Percentiles rank a stretch among this genome's conserved stretches.
These are phyloP conservation scores for Patella pellucida DNA, from an alignment of 2,888 invertebrate species.

Conservation along the genomic window DNA sequence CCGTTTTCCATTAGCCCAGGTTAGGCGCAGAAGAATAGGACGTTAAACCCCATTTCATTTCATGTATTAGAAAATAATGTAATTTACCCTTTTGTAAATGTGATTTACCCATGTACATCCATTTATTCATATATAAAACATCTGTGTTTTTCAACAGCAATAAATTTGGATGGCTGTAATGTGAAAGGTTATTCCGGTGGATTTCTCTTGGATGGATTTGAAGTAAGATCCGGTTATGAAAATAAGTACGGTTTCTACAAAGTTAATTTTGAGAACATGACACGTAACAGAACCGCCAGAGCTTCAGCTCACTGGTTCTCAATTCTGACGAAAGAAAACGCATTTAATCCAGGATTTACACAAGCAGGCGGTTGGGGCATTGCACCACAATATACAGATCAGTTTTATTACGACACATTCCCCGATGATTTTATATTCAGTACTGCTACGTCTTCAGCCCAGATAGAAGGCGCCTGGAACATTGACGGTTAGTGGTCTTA, in stretches of 20 bases:
- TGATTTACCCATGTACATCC: too few species aligned
- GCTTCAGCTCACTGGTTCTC: constrained; percentile 72
- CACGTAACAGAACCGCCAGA: constrained; percentile 79
- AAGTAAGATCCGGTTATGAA: constrained; percentile 84
- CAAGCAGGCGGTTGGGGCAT: constrained; percentile 51
- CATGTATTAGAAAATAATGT: background rate
- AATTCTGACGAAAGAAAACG: constrained; percentile 37
- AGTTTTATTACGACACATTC: constrained; percentile 47
- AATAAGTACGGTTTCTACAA: constrained; percentile 79
- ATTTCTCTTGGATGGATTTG: constrained; percentile 86
- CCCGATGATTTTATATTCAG: constrained; percentile 56
- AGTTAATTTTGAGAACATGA: constrained; percentile 80
- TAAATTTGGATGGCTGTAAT: constrained; percentile 57
- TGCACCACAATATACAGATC: constrained; percentile 32
- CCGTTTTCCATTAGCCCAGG: too few species aligned
- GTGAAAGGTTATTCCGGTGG: constrained; percentile 80
- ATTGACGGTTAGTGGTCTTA: constrained; percentile 59
- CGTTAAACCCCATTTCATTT: too few species aligned
- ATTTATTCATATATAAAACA: too few species aligned
- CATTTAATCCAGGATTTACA: constrained; percentile 38
- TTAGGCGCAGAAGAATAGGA: too few species aligned
- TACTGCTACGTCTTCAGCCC: constrained; percentile 74
- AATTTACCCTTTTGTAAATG: too few species aligned
- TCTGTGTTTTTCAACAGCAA: constrained; percentile 34
- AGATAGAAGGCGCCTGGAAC: constrained; percentile 78